Conservation (phyloP, 2,797 vertebrate genomes). For the Neosalanx taihuensis region DNA sequence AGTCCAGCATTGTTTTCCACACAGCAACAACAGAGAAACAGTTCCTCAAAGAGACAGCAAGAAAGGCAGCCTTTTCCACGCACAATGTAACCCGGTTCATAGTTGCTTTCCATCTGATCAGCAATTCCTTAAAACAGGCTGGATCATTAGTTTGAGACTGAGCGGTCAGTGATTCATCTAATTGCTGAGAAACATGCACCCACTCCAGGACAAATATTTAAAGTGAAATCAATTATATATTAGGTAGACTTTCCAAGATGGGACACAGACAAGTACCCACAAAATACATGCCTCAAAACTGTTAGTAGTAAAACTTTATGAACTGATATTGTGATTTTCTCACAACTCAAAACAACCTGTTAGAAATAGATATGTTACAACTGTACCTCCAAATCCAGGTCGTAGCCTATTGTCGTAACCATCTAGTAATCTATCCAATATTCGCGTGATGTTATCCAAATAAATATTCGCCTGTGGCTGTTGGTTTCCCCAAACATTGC, state of each 20-base stretch:
- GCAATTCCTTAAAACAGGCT: background rate
- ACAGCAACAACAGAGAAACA: slow-evolving; percentile 1
- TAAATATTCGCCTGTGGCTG: slow-evolving; percentile 69
- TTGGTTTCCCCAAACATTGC: slow-evolving; percentile 68
- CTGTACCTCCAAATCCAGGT: slow-evolving; percentile 91
- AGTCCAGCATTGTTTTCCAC: slow-evolving; percentile 30
- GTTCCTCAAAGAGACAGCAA: background rate
- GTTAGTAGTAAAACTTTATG: slow-evolving; percentile 47
- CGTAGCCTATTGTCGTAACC: slow-evolving; percentile 95
- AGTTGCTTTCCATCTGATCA: background rate
- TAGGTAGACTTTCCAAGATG: background rate
- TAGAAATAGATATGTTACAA: slow-evolving; percentile 19
- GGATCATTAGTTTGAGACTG: background rate
- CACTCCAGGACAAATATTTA: background rate
- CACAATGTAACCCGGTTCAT: background rate
- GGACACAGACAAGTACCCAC: background rate
- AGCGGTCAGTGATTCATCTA: background rate
- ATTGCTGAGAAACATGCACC: background rate
- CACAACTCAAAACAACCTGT: slow-evolving; percentile 9
- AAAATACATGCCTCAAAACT: slow-evolving; percentile 17
- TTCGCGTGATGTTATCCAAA: slow-evolving; percentile 89
- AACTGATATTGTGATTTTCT: background rate
- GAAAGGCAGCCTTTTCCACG: background rate
- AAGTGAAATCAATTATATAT: background rate
- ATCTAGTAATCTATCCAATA: slow-evolving; percentile 90